phyloP scores from a whole-genome alignment of 2,888 invertebrate species.

The Rosalia funebris region DNA sequence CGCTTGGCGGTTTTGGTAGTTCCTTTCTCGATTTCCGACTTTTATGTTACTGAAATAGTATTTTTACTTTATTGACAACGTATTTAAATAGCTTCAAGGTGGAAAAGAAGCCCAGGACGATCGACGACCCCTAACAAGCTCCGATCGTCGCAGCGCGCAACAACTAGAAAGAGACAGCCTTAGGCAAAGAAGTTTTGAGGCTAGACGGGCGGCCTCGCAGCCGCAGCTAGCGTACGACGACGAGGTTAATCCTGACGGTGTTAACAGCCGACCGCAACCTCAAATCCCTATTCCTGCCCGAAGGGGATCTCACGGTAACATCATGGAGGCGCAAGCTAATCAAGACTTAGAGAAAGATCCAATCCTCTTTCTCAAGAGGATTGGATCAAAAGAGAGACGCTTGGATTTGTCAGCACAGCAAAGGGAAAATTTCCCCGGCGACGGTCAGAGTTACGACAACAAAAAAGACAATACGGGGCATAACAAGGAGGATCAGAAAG shows the following conservation, averaged over 20 bases:
- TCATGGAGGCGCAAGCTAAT: conserved; percentile 64
- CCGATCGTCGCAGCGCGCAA: conserved; percentile 70
- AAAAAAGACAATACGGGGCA: conserved; percentile 32
- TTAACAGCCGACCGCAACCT: conserved; percentile 54
- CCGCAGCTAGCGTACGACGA: conserved; percentile 72
- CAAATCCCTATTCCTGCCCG: conserved; percentile 59
- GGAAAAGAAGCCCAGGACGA: conserved; percentile 29
- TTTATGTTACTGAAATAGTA: no score
- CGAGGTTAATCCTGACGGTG: conserved; percentile 54
- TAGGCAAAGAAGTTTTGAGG: conserved; percentile 69
- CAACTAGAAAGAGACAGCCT: conserved; percentile 71
- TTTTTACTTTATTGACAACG: neutral
- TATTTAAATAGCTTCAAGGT: conserved; percentile 24
- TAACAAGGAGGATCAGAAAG: conserved; percentile 48
- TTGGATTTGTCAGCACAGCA: conserved; percentile 37
- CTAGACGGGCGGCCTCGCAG: conserved; percentile 72
- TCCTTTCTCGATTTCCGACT: no score
- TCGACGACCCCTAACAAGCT: conserved; percentile 43
- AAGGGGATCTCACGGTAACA: conserved; percentile 71
- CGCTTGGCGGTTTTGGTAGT: no score
- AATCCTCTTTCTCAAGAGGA: conserved; percentile 68
- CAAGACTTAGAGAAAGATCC: conserved; percentile 54
- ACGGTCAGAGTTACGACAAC: conserved; percentile 19
- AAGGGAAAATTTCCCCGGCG: conserved; percentile 12
- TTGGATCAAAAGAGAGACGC: conserved; percentile 58